phyloP scores from a whole-genome alignment of 2,888 invertebrate species.

The Lasioglossum vierecki region DNA sequence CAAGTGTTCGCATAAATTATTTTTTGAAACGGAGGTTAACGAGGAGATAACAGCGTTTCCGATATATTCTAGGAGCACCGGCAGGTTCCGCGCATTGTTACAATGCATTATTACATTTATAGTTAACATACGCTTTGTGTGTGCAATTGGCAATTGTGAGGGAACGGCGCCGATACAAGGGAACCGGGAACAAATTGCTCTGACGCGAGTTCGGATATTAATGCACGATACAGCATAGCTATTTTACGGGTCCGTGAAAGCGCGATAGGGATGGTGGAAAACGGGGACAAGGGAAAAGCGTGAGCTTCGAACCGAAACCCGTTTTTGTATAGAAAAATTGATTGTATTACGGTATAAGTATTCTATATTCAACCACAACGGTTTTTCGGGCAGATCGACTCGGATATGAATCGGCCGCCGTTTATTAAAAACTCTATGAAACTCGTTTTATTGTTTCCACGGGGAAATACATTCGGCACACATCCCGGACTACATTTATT shows the following conservation, averaged over 20 bases:
- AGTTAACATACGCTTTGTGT: constrained; percentile 11
- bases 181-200: constrained; percentile 25
- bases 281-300: neutral
- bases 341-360: constrained; percentile 26
- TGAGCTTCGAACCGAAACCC: constrained; percentile 20
- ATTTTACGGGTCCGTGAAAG: constrained; percentile 29
- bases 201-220: constrained; percentile 34
- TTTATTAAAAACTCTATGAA: constrained; percentile 34
- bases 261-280: neutral
- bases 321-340: constrained; percentile 27
- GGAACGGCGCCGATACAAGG: constrained; percentile 12
- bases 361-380: neutral
- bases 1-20: neutral
- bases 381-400: constrained; percentile 5
- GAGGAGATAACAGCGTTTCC: neutral
- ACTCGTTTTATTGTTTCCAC: constrained; percentile 24
- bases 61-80: neutral
- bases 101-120: constrained; percentile 4
- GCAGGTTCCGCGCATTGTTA: neutral
- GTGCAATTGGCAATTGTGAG: constrained; percentile 4
- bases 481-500: constrained; percentile 7
- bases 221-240: constrained; percentile 17
- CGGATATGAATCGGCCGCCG: constrained; percentile 3
- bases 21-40: neutral
- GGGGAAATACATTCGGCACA: constrained; percentile 1